Evolutionary conservation across 92 coral and sea anemone genomes (phyloP).

Genomic region (Epizoanthus scotinus): DNA sequence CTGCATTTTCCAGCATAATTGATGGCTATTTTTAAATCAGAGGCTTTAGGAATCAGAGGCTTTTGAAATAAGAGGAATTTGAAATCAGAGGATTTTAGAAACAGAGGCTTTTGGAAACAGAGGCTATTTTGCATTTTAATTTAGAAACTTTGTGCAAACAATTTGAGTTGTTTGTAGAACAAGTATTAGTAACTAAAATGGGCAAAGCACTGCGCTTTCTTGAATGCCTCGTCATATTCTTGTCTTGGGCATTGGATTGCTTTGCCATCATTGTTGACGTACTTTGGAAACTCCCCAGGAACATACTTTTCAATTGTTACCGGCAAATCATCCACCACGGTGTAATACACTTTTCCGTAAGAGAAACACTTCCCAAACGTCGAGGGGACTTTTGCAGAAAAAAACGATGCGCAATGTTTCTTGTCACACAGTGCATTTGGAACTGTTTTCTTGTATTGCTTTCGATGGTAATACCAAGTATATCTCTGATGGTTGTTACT

Average conservation of each 20-base stretch:
- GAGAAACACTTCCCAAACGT: slow-evolving; percentile 59
- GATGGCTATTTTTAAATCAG: no score
- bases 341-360: slow-evolving; percentile 55
- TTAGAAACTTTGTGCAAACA: no score
- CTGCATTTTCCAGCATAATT: no score
- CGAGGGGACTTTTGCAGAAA: slow-evolving; percentile 52
- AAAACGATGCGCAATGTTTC: slow-evolving; percentile 56
- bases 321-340: slow-evolving; percentile 39
- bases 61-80: no score
- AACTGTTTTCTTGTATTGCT: slow-evolving; percentile 65
- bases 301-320: slow-evolving; percentile 54
- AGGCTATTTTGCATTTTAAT: no score
- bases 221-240: neutral
- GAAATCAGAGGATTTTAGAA: no score
- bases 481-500: slow-evolving; percentile 41
- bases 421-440: slow-evolving; percentile 63
- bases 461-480: slow-evolving; percentile 45
- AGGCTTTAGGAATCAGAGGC: no score
- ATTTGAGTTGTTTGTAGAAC: slow-evolving; percentile 16
- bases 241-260: neutral
- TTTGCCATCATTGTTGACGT: slow-evolving; percentile 53
- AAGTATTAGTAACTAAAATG: slow-evolving; percentile 11
- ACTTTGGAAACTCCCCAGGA: slow-evolving; percentile 49
- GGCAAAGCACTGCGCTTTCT: slow-evolving; percentile 32
- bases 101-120: no score